These are phyloP conservation scores for Gulo gulo DNA, from an alignment of 2,113 vertebrate genomes.

Conservation along the genomic window DNA sequence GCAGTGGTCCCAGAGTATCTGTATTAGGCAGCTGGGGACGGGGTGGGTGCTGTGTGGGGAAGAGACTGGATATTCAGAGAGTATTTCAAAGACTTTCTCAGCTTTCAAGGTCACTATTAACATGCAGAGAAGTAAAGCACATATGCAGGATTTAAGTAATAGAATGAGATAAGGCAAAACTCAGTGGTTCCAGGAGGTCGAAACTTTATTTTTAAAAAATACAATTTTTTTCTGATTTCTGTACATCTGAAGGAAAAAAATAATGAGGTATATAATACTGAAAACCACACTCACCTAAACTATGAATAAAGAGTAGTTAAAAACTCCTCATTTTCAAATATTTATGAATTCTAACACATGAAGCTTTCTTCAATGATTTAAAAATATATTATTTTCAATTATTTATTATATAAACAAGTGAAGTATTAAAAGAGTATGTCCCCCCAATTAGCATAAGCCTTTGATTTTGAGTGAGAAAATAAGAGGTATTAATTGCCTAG, in stretches of 20 bases:
- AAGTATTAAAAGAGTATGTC: not conserved
- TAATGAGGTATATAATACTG: not conserved
- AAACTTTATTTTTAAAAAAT: not conserved
- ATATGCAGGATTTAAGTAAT: not conserved
- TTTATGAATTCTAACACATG: not conserved
- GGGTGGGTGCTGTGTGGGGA: fast-evolving
- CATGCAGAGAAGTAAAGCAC: not conserved
- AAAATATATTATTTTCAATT: not conserved
- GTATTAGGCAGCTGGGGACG: not conserved
- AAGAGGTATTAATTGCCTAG: not conserved
- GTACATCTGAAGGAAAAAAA: not conserved
- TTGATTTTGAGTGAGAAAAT: not conserved
- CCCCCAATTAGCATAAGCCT: not conserved
- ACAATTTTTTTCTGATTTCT: not conserved
- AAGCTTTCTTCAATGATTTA: not conserved
- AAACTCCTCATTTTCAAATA: not conserved
- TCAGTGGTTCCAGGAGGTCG: not conserved
- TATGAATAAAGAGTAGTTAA: not conserved
- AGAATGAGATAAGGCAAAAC: not conserved
- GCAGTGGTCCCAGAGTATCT: not conserved
- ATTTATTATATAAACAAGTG: not conserved
- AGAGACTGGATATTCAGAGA: not conserved
- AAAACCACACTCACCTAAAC: not conserved
- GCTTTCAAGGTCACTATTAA: not conserved
- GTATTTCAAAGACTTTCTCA: not conserved